phyloP scores from a whole-genome alignment of 2,797 vertebrate genomes.

The Tapera naevia region DNA sequence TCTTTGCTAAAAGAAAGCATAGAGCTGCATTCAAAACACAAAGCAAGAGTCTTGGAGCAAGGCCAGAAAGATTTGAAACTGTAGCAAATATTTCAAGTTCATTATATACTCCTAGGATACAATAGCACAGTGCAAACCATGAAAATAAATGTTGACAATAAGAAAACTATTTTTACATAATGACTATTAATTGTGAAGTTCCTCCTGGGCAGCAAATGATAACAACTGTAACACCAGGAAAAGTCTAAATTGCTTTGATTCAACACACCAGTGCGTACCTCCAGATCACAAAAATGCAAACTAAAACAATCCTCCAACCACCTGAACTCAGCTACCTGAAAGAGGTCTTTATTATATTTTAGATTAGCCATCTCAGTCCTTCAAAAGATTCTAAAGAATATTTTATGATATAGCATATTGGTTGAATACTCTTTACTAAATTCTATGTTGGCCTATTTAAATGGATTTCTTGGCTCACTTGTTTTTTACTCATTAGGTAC shows the following conservation, averaged over 20 bases:
- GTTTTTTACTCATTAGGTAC: background rate
- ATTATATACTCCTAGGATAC: slow-evolving; percentile 16
- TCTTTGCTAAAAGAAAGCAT: background rate
- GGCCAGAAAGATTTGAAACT: background rate
- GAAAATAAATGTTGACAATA: slow-evolving; percentile 31
- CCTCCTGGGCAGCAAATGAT: slow-evolving; percentile 13
- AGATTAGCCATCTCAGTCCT: background rate
- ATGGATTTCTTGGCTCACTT: background rate
- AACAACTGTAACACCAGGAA: background rate
- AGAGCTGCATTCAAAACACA: background rate
- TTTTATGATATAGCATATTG: background rate
- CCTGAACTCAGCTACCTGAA: background rate
- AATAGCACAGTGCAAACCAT: background rate
- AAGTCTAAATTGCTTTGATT: slow-evolving; percentile 3
- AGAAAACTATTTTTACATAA: slow-evolving; percentile 12
- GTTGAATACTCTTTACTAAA: background rate
- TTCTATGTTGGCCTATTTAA: background rate
- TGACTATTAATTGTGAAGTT: slow-evolving; percentile 24
- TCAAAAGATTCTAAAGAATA: background rate
- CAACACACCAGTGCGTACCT: background rate
- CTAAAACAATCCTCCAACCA: background rate
- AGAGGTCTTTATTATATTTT: background rate
- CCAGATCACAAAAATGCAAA: background rate
- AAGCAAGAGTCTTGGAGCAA: background rate
- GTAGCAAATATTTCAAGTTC: slow-evolving; percentile 21